These are phyloP conservation scores for Drepana arcuata DNA, from an alignment of 1,140 invertebrate species.

Conservation along the genomic window DNA sequence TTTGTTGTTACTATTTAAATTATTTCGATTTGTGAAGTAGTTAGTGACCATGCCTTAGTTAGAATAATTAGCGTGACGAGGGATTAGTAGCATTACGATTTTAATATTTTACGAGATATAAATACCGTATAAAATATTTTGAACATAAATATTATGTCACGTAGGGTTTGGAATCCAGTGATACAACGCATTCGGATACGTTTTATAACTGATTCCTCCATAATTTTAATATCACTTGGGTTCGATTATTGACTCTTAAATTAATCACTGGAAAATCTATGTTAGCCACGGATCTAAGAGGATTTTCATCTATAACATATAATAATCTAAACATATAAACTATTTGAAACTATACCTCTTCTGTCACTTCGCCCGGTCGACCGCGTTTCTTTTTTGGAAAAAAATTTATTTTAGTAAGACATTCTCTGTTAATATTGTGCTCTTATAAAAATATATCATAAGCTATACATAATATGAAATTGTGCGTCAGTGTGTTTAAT, in stretches of 20 bases:
- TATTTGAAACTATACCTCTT: constrained; percentile 53
- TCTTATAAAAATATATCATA: constrained; percentile 3
- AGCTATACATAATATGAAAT: constrained; percentile 12
- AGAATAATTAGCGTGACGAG: constrained; percentile 36
- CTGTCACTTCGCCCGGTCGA: constrained; percentile 59
- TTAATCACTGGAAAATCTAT: constrained; percentile 49
- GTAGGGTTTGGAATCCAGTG: constrained; percentile 25
- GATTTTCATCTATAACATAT: constrained; percentile 51
- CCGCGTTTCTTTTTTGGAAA: constrained; percentile 64
- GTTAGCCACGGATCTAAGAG: constrained; percentile 63
- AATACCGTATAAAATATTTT: constrained; percentile 4
- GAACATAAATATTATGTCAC: constrained; percentile 6
- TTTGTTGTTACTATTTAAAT: background rate
- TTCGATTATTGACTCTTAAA: constrained; percentile 43
- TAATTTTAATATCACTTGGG: constrained; percentile 3
- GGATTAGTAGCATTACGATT: constrained; percentile 40
- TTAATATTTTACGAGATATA: constrained; percentile 13
- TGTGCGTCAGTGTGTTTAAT: constrained; percentile 6
- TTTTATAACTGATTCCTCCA: constrained; percentile 25
- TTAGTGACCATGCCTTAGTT: background rate
- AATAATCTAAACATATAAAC: constrained; percentile 63
- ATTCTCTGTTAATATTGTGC: constrained; percentile 59
- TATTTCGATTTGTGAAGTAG: background rate
- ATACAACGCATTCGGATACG: constrained; percentile 15
- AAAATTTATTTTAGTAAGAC: constrained; percentile 60